These are phyloP conservation scores for Podabrus alpinus DNA, from an alignment of 2,888 invertebrate species.

Conservation along the genomic window DNA sequence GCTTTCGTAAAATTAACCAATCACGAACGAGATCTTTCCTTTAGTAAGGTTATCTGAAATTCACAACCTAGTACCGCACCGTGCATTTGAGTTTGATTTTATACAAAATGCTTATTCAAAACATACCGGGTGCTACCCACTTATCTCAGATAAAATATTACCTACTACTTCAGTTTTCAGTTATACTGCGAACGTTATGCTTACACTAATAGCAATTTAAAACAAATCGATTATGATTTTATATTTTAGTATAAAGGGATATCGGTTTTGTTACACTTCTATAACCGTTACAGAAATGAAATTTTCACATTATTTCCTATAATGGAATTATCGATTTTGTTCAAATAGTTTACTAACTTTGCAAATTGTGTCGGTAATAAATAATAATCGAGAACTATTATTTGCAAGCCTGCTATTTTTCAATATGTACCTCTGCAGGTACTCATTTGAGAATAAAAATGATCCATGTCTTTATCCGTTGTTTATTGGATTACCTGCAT, in stretches of 20 bases:
- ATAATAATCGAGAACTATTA: neutral
- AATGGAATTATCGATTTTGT: neutral
- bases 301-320: neutral
- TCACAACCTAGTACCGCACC: no score
- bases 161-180: neutral
- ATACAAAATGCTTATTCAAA: no score
- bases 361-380: neutral
- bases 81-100: no score
- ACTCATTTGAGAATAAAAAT: neutral
- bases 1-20: no score
- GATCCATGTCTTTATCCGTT: neutral
- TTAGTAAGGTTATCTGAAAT: no score
- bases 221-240: neutral
- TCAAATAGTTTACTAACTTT: neutral
- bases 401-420: neutral
- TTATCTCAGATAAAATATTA: neutral
- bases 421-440: neutral
- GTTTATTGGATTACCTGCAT: neutral
- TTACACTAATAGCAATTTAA: neutral
- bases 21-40: no score
- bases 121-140: neutral
- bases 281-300: neutral
- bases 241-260: neutral
- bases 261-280: neutral
- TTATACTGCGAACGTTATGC: neutral